Evolutionary conservation across 2,888 invertebrate genomes (phyloP).

Genomic region (Volucella inanis): DNA sequence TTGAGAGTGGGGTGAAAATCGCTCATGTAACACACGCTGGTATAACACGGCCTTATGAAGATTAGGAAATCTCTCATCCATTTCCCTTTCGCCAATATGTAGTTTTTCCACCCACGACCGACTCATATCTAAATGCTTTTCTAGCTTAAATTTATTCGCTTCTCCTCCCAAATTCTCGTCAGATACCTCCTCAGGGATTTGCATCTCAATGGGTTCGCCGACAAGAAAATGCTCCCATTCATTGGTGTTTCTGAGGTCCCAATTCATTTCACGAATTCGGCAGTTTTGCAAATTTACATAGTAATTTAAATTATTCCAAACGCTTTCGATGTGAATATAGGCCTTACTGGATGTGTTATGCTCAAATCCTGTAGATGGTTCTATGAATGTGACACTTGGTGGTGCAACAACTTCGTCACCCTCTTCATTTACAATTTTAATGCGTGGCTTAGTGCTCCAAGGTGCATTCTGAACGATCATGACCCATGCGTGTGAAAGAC

Average conservation of each 20-base stretch:
- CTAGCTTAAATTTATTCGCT: conserved; percentile 83
- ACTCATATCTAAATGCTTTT: conserved; percentile 91
- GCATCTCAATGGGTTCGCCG: conserved; percentile 86
- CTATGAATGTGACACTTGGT: conserved; percentile 88
- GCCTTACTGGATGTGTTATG: conserved; percentile 85
- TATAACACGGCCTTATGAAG: conserved; percentile 88
- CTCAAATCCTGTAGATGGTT: conserved; percentile 90
- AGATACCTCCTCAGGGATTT: conserved; percentile 79
- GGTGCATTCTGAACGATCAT: conserved; percentile 85
- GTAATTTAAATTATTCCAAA: conserved; percentile 95
- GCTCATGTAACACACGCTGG: conserved; percentile 89
- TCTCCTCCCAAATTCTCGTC: conserved; percentile 84
- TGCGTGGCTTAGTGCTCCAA: conserved; percentile 79
- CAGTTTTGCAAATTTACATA: conserved; percentile 89
- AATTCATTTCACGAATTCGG: conserved; percentile 84
- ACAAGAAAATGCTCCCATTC: conserved; percentile 90
- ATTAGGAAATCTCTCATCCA: conserved; percentile 89
- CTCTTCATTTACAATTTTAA: conserved; percentile 78
- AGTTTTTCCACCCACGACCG: conserved; percentile 89
- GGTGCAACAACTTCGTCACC: conserved; percentile 79
- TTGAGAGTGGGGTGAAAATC: conserved; percentile 90
- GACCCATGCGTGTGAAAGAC: conserved; percentile 93
- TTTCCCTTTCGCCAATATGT: conserved; percentile 85
- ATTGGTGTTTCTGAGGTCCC: conserved; percentile 85
- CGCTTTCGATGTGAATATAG: conserved; percentile 91